Evolutionary conservation across 1,140 invertebrate genomes (phyloP).

Genomic region (Drosophila kohkoa): DNA sequence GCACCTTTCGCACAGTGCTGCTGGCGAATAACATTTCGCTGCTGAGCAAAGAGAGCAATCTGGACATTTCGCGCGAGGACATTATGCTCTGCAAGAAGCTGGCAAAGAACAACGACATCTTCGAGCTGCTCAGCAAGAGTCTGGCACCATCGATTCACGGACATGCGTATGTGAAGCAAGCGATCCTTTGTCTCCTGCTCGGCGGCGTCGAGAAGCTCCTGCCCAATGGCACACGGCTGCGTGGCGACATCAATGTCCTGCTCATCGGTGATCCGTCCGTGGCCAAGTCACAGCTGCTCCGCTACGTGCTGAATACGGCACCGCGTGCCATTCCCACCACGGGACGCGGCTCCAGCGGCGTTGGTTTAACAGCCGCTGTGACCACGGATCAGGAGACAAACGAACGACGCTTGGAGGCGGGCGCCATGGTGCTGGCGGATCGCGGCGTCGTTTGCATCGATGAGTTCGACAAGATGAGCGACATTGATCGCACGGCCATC

Average conservation of each 20-base stretch:
- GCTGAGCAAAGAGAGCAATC: slow-evolving; percentile 94
- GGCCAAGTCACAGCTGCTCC: slow-evolving; percentile 98
- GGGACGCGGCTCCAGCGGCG: slow-evolving; percentile 97
- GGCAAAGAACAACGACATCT: slow-evolving; percentile 93
- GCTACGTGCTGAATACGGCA: slow-evolving; percentile 97
- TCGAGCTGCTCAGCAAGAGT: slow-evolving; percentile 95
- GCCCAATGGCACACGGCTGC: slow-evolving; percentile 97
- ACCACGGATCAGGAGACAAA: slow-evolving; percentile 98
- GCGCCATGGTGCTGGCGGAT: slow-evolving; percentile 99
- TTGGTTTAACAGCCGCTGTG: slow-evolving; percentile 99
- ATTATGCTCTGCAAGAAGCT: slow-evolving; percentile 96
- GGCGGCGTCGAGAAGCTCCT: slow-evolving; percentile 98
- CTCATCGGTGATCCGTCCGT: slow-evolving; percentile 99
- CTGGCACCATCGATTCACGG: slow-evolving; percentile 99
- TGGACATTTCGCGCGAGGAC: slow-evolving; percentile 95
- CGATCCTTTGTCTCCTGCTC: slow-evolving; percentile 96
- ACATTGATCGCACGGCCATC: slow-evolving; percentile 99
- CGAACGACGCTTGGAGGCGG: slow-evolving; percentile 96
- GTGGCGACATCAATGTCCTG: slow-evolving; percentile 99
- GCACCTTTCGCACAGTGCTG: slow-evolving; percentile 97
- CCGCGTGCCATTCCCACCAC: slow-evolving; percentile 98
- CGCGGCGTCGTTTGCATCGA: slow-evolving; percentile 99
- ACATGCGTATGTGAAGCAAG: slow-evolving; percentile 98
- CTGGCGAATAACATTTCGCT: slow-evolving; percentile 97
- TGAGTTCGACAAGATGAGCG: slow-evolving; percentile 99